Base-by-base conservation (phyloP, 2,888 invertebrate genomes). In the Zaprionus obscuricornis region DNA sequence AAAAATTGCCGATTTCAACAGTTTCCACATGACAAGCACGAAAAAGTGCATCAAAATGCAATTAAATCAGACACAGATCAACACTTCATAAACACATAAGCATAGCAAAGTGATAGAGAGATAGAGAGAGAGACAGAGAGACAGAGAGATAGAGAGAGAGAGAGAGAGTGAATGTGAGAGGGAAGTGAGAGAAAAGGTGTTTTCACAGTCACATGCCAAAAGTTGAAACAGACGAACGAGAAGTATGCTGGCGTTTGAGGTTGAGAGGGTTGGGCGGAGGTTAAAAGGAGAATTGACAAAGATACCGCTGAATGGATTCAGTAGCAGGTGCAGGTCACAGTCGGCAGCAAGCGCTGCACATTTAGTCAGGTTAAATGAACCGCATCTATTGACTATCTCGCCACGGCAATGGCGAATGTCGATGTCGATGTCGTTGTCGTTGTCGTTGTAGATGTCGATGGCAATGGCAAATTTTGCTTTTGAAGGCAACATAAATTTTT, bases 401-500 rank as follows among this genome's bases (percentile, higher is more conserved):
- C 54, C 63, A 45, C 52, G 52, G 42, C 49, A 26, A 50, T 37
- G 52, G 2, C 29, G 31, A 18, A 37, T 69, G 66, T 0, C 45
- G 8, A 40, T 13, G 47, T 0, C 33, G 11, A 27, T 34, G 49
- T 1, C 40, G 14, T n/a, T 37, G 67, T n/a, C 68, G 22, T n/a
- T 59, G 66, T n/a, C 29, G 6, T 10, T n/a, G n/a, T n/a, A n/a
- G n/a, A n/a, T n/a, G n/a, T n/a, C n/a, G 45, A 22, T 47, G 63
- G 46, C 65, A 33, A 63, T 59, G 66, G 82, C 72, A 79, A 78
- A 81, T 78, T 78, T 78, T 75, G 81, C 78, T 81, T 78, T 78
- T 81, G 81, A 82, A 81, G 79, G 83, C 81, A 81, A 79, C 81
- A 81, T 82, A 81, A 82, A 81, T 81, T 81, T 81, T 81, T 81